Base-by-base conservation (phyloP, 2,888 invertebrate genomes). In the Nebria salina region DNA sequence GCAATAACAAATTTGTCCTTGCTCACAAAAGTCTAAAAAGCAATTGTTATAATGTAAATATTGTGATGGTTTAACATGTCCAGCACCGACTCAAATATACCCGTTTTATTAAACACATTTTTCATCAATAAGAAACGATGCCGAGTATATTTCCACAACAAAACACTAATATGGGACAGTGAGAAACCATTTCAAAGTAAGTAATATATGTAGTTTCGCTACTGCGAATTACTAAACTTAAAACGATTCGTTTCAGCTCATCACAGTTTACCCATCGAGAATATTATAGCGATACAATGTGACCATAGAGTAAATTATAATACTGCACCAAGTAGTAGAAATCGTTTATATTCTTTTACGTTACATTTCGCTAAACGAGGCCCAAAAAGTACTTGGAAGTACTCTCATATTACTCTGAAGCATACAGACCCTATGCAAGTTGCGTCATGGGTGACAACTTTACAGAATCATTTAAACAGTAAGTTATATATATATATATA, bases 141-240 rank as follows among this genome's bases (percentile, higher is more conserved):
- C 86, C 90, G 91, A 83, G 93, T 93, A 15, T 91, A 93, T 87
- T 91, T 93, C 84, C 92, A 93, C 87, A 91, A 90, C 77, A 91
- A 91, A 83, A 91, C 90, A 78, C 88, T 93, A 82, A 91, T 92
- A 74, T 93, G 93, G 93, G 93, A 93, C 85, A 91, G 91, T 73
- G 90, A 91, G 84, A 89, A 90, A 84, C 88, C 91, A 78, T 91
- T 91, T 77, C 89, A 89, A 86, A 90, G 92, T 92, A 88, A 90
- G 90, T 88, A 64, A 15, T 73, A 66, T 78, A 78, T 54, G 6
- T 64, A 43, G 75, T 75, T 13, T 82, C 77, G 26, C 72, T 74
- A 68, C n/a, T 54, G 65, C 34, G 65, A 34, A 25, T 65, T 75
- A 43, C 75, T 76, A 72, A 43, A 65, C 65, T 74, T 68, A 72